Evolutionary conservation across 1,140 invertebrate species (phyloP), one percentile per base, ranked within the genome.

Genomic region (Zaprionus davidi): DNA sequence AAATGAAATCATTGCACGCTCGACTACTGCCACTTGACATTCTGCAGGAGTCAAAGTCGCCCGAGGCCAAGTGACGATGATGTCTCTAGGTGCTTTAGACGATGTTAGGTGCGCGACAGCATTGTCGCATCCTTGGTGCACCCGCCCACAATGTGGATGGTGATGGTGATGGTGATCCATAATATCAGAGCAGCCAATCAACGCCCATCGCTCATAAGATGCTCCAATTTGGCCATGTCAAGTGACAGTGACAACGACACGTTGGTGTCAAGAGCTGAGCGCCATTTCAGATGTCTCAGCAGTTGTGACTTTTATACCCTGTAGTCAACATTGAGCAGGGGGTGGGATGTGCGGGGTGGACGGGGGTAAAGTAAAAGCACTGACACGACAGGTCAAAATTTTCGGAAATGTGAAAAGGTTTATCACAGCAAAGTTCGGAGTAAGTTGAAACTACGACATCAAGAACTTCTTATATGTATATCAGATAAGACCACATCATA

Each of bases 171-270:
- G 82, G 75, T 79, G 85, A 88, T 84, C 69, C 81, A 84, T 71
- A 74, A 84, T 81, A 71, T 76, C 74, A 76, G 55, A 46, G 46
- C 71, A 56, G 81, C 64, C 81, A 84, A 90, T 87, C 85, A 84
- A 84, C 81, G 81, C 81, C 79, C 81, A 87, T 87, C 81, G 84
- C 85, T 90, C 85, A 87, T 73, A 78, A 90, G 85, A 72, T 69
- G 71, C 75, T 75, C 78, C 85, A 90, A 84, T 84, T 90, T 84
- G 81, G 81, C 81, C 81, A 22, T 81, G 85, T 81, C 85, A 87
- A 88, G 81, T 87, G 84, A 87, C 82, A 90, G 81, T 90, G 84
- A 87, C 82, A 87, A 76, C 82, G 71, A 81, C 73, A 76, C 78
- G 81, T 70, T 74, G 71, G 51, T 74, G 71, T 80, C 81, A 79